Evolutionary conservation across 2,113 vertebrate genomes (phyloP), one percentile per base, ranked within the genome.

Genomic region (Aegotheles bennettii): DNA sequence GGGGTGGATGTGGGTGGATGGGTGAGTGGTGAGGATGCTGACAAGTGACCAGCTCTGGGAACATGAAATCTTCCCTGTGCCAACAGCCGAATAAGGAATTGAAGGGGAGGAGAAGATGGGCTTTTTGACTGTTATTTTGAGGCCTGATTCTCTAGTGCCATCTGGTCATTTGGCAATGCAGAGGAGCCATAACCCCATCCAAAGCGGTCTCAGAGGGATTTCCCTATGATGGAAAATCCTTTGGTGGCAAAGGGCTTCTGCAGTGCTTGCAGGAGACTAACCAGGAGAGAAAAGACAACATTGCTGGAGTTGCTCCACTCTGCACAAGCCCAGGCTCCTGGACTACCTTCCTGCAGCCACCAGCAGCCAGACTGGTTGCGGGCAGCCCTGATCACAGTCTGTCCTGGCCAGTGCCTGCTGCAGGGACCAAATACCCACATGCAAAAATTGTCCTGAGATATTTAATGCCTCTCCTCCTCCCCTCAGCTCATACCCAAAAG

Each of bases 111-210:
- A 88, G 38, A 68, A 92, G 50, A 87, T 16, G 40, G 84, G 86
- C 19, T 96, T 94, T 92, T 78, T 36, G 25, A 81, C 88, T 93
- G 87, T 93, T 93, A 90, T 78, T 91, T 90, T 50, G 43, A 90
- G 84, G 86, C 51, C 88, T 61, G 85, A 29, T 60, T 81, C 93
- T 96, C 89, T 53, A 67, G 76, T 95, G 93, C 96, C 96, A 96
- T 96, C 93, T 96, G 96, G 95, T 68, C 91, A 77, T 56, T 94
- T 96, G 87, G 93, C 79, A 59, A 74, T 25, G 81, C 68, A n/a
- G 71, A 48, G 63, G 40, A 85, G 74, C 78, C 2, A 7, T 50
- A 85, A 74, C 43, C 67, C 78, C 29, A 6, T 84, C 67, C 67
- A 92, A 79, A 87, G 70, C 23, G 68, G 82, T 80, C 93, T 79